phyloP scores from a whole-genome alignment of 1,140 invertebrate species.

The Vanessa tameamea region DNA sequence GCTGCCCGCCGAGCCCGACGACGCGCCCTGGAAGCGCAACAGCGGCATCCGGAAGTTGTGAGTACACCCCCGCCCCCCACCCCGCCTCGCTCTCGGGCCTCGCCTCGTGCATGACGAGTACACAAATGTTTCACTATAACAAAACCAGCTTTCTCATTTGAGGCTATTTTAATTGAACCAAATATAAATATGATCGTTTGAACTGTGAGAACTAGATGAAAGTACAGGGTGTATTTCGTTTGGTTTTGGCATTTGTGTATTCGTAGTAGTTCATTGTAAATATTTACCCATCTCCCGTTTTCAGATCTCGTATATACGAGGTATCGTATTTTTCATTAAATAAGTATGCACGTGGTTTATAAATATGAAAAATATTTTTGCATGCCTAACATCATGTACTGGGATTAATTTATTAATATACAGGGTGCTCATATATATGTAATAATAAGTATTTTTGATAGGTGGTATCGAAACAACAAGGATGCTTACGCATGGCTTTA shows the following conservation, averaged over 20 bases:
- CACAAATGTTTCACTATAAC: too few species aligned
- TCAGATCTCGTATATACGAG: too few species aligned
- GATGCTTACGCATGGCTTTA: slow-evolving; percentile 4
- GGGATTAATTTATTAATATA: background rate
- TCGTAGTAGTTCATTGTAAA: too few species aligned
- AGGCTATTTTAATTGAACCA: too few species aligned
- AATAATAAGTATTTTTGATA: background rate
- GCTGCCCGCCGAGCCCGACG: slow-evolving; percentile 96
- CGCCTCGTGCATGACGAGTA: too few species aligned
- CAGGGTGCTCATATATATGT: background rate
- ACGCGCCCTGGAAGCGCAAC: slow-evolving; percentile 94
- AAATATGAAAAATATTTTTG: background rate
- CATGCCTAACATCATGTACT: background rate
- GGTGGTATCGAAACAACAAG: background rate
- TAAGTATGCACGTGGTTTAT: background rate
- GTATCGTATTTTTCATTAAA: background rate
- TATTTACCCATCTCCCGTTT: too few species aligned
- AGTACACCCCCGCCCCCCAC: slow-evolving; percentile 71
- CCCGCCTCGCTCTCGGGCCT: too few species aligned
- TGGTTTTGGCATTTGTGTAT: too few species aligned
- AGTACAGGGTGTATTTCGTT: too few species aligned
- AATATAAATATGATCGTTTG: too few species aligned
- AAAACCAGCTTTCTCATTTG: too few species aligned
- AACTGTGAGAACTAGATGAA: too few species aligned
- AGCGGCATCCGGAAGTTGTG: slow-evolving; percentile 97